Conservation (phyloP, 2,113 vertebrate species). For the Arvicanthis niloticus region DNA sequence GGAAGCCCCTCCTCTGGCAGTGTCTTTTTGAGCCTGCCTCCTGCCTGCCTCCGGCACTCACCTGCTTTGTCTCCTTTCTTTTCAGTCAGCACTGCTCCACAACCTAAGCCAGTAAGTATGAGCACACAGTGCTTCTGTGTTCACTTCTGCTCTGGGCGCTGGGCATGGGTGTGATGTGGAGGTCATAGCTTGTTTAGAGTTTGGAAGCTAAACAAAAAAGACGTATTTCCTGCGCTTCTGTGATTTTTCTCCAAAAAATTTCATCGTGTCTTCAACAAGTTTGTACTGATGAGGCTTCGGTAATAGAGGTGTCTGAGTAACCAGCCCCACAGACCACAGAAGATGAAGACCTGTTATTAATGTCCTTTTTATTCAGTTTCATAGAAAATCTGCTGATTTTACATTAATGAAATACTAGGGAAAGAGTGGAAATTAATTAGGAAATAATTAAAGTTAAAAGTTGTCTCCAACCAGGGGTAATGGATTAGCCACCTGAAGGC, state of each 20-base stretch:
- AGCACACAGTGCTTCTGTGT: conserved; percentile 53
- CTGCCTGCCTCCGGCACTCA: not conserved
- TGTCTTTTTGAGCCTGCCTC: not conserved
- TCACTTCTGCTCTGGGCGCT: conserved; percentile 47
- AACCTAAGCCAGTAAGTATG: conserved; percentile 94
- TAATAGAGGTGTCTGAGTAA: conserved; percentile 32
- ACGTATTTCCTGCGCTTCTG: conserved; percentile 35
- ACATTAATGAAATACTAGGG: conserved; percentile 60
- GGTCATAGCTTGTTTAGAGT: conserved; percentile 53
- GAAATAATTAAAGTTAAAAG: conserved; percentile 77
- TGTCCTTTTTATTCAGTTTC: conserved; percentile 62
- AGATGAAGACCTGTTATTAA: conserved; percentile 33
- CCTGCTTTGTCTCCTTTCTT: conserved; percentile 77
- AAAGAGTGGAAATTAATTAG: conserved; percentile 75
- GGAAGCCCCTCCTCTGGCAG: not conserved
- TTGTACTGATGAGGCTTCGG: conserved; percentile 39
- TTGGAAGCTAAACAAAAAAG: conserved; percentile 50
- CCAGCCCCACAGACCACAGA: conserved; percentile 41
- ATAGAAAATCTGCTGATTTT: conserved; percentile 59
- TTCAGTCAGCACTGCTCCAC: conserved; percentile 97
- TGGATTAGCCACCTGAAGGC: conserved; percentile 74
- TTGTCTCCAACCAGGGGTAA: conserved; percentile 74
- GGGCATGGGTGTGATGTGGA: not conserved
- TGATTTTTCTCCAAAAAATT: conserved; percentile 53
- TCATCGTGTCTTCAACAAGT: not conserved